Evolutionary conservation across 2,888 invertebrate species (phyloP).

Genomic region (Eurytoma californica): DNA sequence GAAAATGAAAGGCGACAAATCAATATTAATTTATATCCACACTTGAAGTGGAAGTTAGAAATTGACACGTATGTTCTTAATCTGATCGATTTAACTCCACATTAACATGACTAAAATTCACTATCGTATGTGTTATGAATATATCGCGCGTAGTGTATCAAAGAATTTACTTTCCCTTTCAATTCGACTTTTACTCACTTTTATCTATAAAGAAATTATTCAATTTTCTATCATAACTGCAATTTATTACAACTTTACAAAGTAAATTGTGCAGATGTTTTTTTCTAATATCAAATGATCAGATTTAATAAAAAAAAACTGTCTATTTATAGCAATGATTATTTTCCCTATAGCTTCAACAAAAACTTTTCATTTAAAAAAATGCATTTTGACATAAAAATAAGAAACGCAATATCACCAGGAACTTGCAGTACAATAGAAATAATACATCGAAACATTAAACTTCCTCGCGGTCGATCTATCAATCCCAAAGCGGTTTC

Average conservation of each 20-base stretch:
- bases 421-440: no score
- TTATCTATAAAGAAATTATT: no score
- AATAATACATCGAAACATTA: no score
- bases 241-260: no score
- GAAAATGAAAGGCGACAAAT: background rate
- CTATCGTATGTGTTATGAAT: background rate
- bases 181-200: background rate
- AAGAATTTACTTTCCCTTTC: slow-evolving; percentile 21
- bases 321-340: background rate
- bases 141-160: slow-evolving; percentile 1
- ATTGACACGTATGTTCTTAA: background rate
- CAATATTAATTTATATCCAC: background rate
- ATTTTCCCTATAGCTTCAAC: background rate
- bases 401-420: no score
- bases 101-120: slow-evolving; percentile 19
- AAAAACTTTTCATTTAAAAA: no score
- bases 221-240: no score
- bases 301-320: background rate
- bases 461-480: background rate
- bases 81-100: background rate
- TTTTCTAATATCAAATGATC: background rate
- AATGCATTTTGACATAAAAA: no score
- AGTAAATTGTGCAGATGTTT: no score
- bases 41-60: background rate
- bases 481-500: background rate